Evolutionary conservation across 2,888 invertebrate genomes (phyloP), one percentile per base, ranked within the genome.

Genomic region (Epinotia demarniana): DNA sequence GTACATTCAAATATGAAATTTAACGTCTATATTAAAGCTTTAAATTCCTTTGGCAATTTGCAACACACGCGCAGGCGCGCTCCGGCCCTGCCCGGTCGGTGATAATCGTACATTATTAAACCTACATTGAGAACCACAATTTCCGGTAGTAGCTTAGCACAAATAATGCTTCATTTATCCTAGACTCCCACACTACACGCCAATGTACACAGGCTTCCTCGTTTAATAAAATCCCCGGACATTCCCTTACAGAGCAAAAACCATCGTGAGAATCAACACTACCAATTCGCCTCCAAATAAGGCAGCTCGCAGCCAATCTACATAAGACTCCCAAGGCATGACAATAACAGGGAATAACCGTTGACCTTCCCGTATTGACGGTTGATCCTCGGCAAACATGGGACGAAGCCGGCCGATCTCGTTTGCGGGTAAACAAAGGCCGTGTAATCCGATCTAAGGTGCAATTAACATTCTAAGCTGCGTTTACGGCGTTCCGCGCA

Each of bases 401-500:
- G 60, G 73, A 70, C 68, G 73, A 73, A 77, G 78, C 81, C 79
- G 78, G 78, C 71, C 77, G 76, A 80, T 78, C 79, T 80, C 78
- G 80, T 84, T 82, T 77, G 74, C 78, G 73, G 76, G 81, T 79
- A 84, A 85, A 90, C 88, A 89, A 85, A 86, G 83, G 83, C 73
- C 80, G 78, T 85, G 85, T 83, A 84, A 86, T 83, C 79, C 81
- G 78, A 84, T 84, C 80, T 78, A 80, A 78, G 75, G 85, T 86
- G 82, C 81, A 85, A 89, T 89, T 87, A 86, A 85, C 85, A 85
- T 84, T 84, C 85, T 85, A 81, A 84, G 80, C 80, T 83, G 80
- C 84, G 80, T 85, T 85, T 80, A 81, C 81, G 58, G 72, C 79
- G 77, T 76, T 78, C 77, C 76, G 72, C 70, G 78, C 78, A 78